Evolutionary conservation across 2,888 invertebrate genomes (phyloP), one percentile per base, ranked within the genome.

Genomic region (Augochlorella aurata): DNA sequence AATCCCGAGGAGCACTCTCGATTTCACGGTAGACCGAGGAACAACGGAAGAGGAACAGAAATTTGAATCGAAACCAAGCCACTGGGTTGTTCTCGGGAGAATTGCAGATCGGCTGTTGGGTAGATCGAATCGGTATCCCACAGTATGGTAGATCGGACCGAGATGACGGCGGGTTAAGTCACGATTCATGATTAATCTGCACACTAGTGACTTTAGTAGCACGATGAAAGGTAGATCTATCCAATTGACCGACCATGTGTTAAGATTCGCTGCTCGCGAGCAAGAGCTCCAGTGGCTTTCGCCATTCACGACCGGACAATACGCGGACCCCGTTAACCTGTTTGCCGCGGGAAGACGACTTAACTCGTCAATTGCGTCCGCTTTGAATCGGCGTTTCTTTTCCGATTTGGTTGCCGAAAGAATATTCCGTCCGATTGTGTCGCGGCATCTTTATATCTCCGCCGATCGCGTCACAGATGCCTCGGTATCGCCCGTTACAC

Each of bases 221-320:
- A 29, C 61, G 61, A 61, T 29, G 61, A 61, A 61, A 61, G 61
- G 61, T 61, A 24, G 44, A 24, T 66, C 24, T 49, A 73, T 72
- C 61, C 71, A 3, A 68, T 68, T 49, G 49, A 16, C 49, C 24
- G 24, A 49, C 49, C 49, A 47, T 24, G 61, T 61, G 61, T 61
- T 61, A 61, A 61, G 61, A 38, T 61, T 61, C 61, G 61, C 61
- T 38, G 38, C 3, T 38, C 38, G 38, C 38, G 38, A 38, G 16
- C 61, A 38, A 24, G n/a, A 29, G 29, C 61, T 54, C 71, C 79
- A 44, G 54, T 50, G 66, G 18, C 44, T 61, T 61, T 61, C 61
- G 61, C 61, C 18, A 29, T 61, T 61, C 61, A 29, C 61, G 61
- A 9, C 18, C 29, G 61, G 61, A 61, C 61, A 29, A 61, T 29